Base-by-base conservation (phyloP, 2,113 vertebrate species). In the Galbula dea region DNA sequence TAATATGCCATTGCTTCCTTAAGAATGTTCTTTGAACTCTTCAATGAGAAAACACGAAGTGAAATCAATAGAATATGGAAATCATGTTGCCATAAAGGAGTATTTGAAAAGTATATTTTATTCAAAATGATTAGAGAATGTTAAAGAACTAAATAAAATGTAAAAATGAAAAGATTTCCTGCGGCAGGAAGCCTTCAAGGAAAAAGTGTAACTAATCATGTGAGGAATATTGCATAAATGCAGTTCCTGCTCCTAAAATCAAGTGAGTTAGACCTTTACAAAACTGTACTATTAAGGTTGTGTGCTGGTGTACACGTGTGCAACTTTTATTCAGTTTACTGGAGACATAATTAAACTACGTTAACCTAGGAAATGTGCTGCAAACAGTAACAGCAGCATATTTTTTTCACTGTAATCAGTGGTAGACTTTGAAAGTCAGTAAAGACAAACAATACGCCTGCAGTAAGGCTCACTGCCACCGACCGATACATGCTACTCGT, bases 1-100 rank as follows among this genome's bases (percentile, higher is more conserved):
- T 92, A 94, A 92, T 95, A 92, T 61, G 66, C 26, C 36, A 55
- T 86, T 83, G 74, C 80, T 94, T 89, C 88, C 49, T 90, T 95
- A 74, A 69, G 72, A 73, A 68, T 39, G 3, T 83, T 69, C 49
- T 93, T 95, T 48, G 27, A 77, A 67, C 76, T 62, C 26, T 78
- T 88, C 11, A 59, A 26, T 77, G 51, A 63, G 66, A 49, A 83
- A 77, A 67, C 16, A n/a, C 37, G 13, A 90, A 63, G 34, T 54
- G 13, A 83, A 92, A 89, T 85, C 41, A 72, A 86, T 76, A 81
- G 23, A 88, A 27, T 21, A 81, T 75, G 67, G 45, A 52, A 74
- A 79, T 57, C 15, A 12, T 46, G 14, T 58, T 74, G 45, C 62
- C 19, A 34, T 84, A 49, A 48, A 68, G 3, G 18, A 54, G 1